Conservation (phyloP, 2,888 invertebrate genomes). For the Melinopterus prodromus region DNA sequence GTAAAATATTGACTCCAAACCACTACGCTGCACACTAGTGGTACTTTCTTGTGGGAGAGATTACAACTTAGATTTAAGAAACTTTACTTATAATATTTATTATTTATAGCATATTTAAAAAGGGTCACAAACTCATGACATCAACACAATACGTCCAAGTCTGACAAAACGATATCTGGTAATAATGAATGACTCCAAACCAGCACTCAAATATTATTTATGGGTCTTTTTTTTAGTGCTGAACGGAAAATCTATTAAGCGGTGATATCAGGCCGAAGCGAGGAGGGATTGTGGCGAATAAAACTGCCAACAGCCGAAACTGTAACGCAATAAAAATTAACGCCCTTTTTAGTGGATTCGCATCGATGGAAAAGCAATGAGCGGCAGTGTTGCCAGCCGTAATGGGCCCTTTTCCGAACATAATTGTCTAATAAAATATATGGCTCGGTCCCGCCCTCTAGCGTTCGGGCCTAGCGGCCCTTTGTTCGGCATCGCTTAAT, state of each 20-base stretch:
- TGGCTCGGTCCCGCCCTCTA: neutral
- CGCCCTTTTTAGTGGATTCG: neutral
- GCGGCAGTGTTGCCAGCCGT: slow-evolving; percentile 4
- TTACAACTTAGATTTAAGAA: no score
- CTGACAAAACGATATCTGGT: no score
- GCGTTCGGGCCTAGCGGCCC: slow-evolving; percentile 4
- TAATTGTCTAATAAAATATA: neutral
- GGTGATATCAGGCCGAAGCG: neutral
- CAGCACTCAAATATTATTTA: no score
- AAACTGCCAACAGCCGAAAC: slow-evolving; percentile 4
- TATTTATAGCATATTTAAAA: no score
- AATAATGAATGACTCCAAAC: no score
- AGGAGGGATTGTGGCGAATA: neutral
- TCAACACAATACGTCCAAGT: no score
- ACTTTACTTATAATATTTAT: no score
- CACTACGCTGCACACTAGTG: no score
- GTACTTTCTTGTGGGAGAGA: no score
- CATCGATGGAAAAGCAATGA: slow-evolving; percentile 4
- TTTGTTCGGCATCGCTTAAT: slow-evolving; percentile 4
- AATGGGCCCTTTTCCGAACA: neutral
- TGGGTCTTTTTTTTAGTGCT: no score
- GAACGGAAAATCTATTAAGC: neutral
- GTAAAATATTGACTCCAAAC: no score
- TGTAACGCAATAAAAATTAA: neutral
- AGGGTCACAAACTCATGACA: no score